Evolutionary conservation across 2,797 vertebrate genomes (phyloP).

Genomic region (Percopsis omiscomaycus): DNA sequence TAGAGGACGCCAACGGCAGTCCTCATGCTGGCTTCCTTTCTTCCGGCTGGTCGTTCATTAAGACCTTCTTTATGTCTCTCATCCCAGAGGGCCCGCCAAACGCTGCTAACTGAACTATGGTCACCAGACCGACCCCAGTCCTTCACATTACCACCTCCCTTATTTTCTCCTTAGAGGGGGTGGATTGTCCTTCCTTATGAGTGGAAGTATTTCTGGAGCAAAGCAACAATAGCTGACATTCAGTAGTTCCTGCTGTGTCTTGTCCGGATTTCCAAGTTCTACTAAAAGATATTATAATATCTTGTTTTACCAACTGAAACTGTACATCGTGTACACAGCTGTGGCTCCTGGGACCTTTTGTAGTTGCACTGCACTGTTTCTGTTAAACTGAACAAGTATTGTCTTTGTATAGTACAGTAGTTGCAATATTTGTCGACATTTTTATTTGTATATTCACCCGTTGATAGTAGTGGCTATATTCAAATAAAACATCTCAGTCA

Average conservation of each 20-base stretch:
- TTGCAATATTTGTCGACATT: constrained; percentile 71
- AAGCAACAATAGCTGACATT: constrained; percentile 27
- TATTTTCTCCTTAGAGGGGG: constrained; percentile 17
- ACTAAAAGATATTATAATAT: neutral
- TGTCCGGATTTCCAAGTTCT: neutral
- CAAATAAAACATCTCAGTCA: no score
- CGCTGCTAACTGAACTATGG: constrained; percentile 83
- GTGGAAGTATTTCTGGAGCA: constrained; percentile 31
- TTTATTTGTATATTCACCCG: no score
- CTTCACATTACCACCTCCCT: constrained; percentile 7
- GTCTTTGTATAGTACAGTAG: constrained; percentile 41
- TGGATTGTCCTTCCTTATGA: constrained; percentile 9
- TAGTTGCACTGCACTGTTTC: constrained; percentile 7
- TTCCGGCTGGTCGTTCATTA: constrained; percentile 93
- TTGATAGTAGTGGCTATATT: no score
- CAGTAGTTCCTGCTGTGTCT: constrained; percentile 17
- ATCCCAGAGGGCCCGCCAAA: constrained; percentile 93
- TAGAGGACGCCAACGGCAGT: constrained; percentile 74
- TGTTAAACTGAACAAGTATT: constrained; percentile 23
- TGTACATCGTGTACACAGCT: neutral
- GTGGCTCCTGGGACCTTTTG: constrained; percentile 10
- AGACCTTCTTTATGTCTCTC: constrained; percentile 94
- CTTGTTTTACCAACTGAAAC: constrained; percentile 9
- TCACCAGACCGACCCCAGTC: neutral
- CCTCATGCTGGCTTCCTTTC: constrained; percentile 86